phyloP scores from a whole-genome alignment of 2,888 invertebrate species.

The Drosophila vallismaia region DNA sequence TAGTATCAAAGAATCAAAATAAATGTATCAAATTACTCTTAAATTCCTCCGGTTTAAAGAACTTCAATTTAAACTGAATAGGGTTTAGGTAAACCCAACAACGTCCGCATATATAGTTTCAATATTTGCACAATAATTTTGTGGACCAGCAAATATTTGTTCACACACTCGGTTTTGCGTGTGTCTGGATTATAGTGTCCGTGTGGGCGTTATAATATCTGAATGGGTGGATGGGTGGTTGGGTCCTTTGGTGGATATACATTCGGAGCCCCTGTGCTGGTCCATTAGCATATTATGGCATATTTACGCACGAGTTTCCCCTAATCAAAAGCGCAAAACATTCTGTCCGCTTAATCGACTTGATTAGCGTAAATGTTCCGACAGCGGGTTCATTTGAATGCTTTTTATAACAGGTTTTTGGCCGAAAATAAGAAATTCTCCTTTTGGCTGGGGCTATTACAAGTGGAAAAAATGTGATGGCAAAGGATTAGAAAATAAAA shows the following conservation, averaged over 20 bases:
- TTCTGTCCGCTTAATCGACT: constrained; percentile 55
- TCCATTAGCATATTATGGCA: constrained; percentile 65
- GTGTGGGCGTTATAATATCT: constrained; percentile 28
- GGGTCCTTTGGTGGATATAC: neutral
- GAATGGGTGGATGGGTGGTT: neutral
- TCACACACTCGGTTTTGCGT: constrained; percentile 56
- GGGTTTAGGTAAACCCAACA: neutral
- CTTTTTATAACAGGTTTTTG: constrained; percentile 15
- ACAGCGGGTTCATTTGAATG: constrained; percentile 44
- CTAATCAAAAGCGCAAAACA: constrained; percentile 53
- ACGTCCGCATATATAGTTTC: constrained; percentile 63
- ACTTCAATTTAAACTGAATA: constrained; percentile 11
- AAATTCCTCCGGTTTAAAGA: neutral
- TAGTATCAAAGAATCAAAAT: no score
- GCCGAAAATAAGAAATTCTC: constrained; percentile 1
- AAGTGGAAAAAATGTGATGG: neutral
- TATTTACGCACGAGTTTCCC: constrained; percentile 56
- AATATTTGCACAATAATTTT: constrained; percentile 76
- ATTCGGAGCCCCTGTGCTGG: constrained; percentile 46
- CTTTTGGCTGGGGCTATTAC: neutral
- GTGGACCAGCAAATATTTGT: constrained; percentile 72
- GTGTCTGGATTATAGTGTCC: constrained; percentile 12
- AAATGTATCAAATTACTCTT: neutral
- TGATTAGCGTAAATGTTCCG: constrained; percentile 62
- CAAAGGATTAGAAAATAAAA: neutral